phyloP scores from a whole-genome alignment of 2,113 vertebrate species.

The Gallinago jamesoni region DNA sequence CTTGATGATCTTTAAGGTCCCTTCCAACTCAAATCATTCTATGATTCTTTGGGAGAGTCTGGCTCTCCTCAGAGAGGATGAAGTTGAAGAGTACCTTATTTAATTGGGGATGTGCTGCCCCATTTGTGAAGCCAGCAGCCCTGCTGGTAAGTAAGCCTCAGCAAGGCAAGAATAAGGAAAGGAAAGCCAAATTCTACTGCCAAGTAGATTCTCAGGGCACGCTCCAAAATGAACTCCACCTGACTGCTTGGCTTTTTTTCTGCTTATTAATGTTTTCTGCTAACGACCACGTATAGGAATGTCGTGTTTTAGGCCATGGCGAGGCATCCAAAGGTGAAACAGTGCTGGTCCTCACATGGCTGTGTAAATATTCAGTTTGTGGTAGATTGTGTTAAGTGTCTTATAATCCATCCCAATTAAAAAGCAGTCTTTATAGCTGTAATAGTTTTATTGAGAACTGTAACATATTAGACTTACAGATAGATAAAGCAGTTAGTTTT shows the following conservation, averaged over 20 bases:
- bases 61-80: neutral
- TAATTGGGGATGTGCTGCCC: neutral
- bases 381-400: neutral
- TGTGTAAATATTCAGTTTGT: slow-evolving; percentile 36
- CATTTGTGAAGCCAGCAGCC: neutral
- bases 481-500: slow-evolving; percentile 57
- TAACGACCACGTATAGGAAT: fast-evolving
- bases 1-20: too few species aligned
- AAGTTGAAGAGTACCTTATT: neutral
- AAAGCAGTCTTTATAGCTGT: slow-evolving; percentile 43
- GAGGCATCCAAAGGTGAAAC: neutral
- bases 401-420: slow-evolving; percentile 39
- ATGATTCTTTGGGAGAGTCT: neutral
- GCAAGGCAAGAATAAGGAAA: neutral
- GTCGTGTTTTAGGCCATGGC: too few species aligned
- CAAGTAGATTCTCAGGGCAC: neutral
- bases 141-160: neutral
- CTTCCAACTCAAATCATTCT: too few species aligned
- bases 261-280: neutral
- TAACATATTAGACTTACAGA: slow-evolving; percentile 36
- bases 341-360: neutral
- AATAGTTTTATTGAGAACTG: slow-evolving; percentile 60
- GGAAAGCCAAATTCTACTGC: neutral
- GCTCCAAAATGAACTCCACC: neutral
- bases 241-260: neutral